Evolutionary conservation across 2,888 invertebrate species (phyloP).

Genomic region (Miltochrista miniata): DNA sequence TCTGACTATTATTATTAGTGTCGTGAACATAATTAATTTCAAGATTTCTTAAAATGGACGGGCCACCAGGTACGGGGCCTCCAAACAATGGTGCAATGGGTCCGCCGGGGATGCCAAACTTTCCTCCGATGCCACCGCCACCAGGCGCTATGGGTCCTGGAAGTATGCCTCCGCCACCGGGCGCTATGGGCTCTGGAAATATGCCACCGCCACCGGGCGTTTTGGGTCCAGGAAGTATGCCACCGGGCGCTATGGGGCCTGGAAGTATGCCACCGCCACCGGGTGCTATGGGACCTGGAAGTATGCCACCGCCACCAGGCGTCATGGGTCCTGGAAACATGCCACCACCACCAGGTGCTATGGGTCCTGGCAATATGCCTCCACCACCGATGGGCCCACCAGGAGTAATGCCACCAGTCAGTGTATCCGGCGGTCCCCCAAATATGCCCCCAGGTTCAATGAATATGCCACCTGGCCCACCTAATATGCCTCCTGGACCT

Average conservation of each 20-base stretch:
- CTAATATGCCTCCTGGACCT: constrained; percentile 38
- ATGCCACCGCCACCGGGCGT: constrained; percentile 42
- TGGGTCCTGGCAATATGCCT: constrained; percentile 20
- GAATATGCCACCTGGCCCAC: constrained; percentile 42
- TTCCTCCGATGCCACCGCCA: constrained; percentile 65
- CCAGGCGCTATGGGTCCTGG: constrained; percentile 56
- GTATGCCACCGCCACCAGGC: constrained; percentile 17
- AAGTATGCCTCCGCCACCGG: constrained; percentile 49
- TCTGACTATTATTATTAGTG: background rate
- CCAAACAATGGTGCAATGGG: constrained; percentile 57
- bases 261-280: constrained; percentile 43
- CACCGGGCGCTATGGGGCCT: constrained; percentile 39
- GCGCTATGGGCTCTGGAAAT: constrained; percentile 51
- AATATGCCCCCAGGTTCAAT: constrained; percentile 21
- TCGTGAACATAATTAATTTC: background rate
- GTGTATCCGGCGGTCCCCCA: constrained; percentile 28
- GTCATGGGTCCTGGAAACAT: constrained; percentile 27
- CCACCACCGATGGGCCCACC: constrained; percentile 21
- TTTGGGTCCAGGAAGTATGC: constrained; percentile 49
- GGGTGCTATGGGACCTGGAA: constrained; percentile 10
- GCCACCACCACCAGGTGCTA: constrained; percentile 23
- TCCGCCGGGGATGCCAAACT: constrained; percentile 62
- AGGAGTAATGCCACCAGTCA: constrained; percentile 17
- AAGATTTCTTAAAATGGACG: constrained; percentile 56
- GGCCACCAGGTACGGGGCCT: constrained; percentile 70